phyloP scores from a whole-genome alignment of 2,888 invertebrate species.

The Athetis lepigone region DNA sequence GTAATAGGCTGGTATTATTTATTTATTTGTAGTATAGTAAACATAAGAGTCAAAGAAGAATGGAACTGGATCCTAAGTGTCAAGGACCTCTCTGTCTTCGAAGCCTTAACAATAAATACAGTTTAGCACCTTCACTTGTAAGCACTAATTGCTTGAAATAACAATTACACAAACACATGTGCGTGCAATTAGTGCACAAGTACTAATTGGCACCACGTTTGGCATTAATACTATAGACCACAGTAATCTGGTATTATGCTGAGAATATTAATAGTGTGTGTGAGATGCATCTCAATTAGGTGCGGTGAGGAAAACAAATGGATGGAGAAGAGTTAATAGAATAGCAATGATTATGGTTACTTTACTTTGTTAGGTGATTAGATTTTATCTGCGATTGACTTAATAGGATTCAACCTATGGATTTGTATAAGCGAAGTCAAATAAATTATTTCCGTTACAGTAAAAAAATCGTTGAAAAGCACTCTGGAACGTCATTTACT shows the following conservation, averaged over 20 bases:
- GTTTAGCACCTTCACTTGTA: not conserved
- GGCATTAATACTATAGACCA: constrained; percentile 22
- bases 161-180: constrained; percentile 16
- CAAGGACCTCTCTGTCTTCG: not conserved
- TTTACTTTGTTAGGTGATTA: too few relatives aligned
- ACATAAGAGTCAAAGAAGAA: too few relatives aligned
- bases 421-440: too few relatives aligned
- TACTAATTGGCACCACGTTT: constrained; percentile 35
- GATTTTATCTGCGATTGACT: too few relatives aligned
- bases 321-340: not conserved
- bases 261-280: constrained; percentile 10
- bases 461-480: too few relatives aligned
- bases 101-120: not conserved
- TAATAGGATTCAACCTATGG: too few relatives aligned
- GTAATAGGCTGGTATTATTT: too few relatives aligned
- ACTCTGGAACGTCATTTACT: too few relatives aligned
- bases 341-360: too few relatives aligned
- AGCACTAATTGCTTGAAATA: constrained; percentile 27
- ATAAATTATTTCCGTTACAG: too few relatives aligned
- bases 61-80: not conserved
- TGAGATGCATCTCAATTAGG: constrained; percentile 30
- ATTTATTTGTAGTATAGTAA: too few relatives aligned
- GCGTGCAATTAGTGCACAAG: constrained; percentile 20
- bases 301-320: constrained; percentile 1
- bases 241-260: constrained; percentile 12